Percentiles rank a stretch among this genome's conserved stretches.
Conservation (phyloP, 2,113 vertebrate genomes). For the Neofelis nebulosa region DNA sequence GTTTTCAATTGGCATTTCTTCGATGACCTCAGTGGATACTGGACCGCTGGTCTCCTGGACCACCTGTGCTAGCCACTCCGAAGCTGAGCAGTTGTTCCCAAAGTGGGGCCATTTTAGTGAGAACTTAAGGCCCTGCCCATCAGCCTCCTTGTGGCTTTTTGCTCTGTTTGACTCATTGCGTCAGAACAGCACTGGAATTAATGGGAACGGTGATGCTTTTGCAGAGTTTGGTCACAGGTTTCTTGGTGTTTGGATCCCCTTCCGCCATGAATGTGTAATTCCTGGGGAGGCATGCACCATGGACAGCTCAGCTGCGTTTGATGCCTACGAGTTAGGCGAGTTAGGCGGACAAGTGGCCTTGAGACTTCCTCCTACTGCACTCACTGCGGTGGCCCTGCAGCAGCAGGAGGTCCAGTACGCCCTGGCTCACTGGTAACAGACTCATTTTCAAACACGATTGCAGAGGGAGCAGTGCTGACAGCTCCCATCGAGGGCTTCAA, state of each 20-base stretch:
- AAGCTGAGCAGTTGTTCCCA: background rate
- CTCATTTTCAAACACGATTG: fast-evolving
- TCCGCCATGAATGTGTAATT: fast-evolving
- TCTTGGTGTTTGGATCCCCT: background rate
- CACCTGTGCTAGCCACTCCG: fast-evolving
- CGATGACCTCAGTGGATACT: background rate
- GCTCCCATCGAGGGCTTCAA: fast-evolving
- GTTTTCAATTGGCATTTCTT: background rate
- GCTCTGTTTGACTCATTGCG: background rate
- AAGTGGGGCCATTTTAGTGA: background rate
- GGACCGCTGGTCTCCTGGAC: background rate
- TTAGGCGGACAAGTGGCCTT: background rate
- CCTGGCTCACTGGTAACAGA: background rate
- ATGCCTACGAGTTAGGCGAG: no score
- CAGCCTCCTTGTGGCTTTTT: background rate
- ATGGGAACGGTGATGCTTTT: background rate
- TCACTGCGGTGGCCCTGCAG: background rate
- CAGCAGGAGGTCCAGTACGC: background rate
- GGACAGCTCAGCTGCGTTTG: fast-evolving
- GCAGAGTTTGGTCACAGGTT: background rate
- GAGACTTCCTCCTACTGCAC: fast-evolving
- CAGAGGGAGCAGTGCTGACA: background rate
- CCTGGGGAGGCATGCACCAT: fast-evolving
- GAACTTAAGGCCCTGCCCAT: background rate
- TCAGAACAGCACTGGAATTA: background rate